phyloP scores from a whole-genome alignment of 2,113 vertebrate species.

The Thomomys bottae region DNA sequence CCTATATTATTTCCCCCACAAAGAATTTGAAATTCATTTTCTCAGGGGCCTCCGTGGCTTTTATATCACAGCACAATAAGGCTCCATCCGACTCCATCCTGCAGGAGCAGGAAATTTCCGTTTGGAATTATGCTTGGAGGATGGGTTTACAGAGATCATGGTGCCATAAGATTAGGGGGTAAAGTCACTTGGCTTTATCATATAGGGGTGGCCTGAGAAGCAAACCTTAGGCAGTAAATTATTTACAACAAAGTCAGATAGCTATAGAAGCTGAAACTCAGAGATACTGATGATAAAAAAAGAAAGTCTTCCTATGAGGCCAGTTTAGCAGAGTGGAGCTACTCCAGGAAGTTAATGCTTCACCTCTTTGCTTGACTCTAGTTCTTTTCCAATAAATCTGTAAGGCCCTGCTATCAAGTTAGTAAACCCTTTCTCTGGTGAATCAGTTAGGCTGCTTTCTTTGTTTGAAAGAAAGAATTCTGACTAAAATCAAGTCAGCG shows the following conservation, averaged over 20 bases:
- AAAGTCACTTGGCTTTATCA: background rate
- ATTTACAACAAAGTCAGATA: background rate
- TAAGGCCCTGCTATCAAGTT: background rate
- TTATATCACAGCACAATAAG: background rate
- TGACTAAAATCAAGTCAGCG: slow-evolving; percentile 45
- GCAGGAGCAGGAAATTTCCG: background rate
- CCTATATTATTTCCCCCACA: background rate
- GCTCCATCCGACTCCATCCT: too few species aligned
- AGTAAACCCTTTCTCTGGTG: background rate
- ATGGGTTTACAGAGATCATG: background rate
- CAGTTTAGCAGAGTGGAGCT: background rate
- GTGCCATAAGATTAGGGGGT: too few species aligned
- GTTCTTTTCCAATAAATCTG: background rate
- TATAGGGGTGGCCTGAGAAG: accelerated
- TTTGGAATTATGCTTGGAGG: background rate
- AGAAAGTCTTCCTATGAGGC: background rate
- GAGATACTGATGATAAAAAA: background rate
- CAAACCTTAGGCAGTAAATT: background rate
- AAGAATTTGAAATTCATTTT: background rate
- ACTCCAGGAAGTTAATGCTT: background rate
- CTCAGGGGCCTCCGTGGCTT: background rate
- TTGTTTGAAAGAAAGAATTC: slow-evolving; percentile 24
- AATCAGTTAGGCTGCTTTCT: background rate
- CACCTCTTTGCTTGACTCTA: background rate
- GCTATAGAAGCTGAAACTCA: background rate